A percentile compares a stretch with the other conserved stretches of the same genome.
Conservation (phyloP, 2,797 vertebrate genomes). For the Rhinoraja longicauda region DNA sequence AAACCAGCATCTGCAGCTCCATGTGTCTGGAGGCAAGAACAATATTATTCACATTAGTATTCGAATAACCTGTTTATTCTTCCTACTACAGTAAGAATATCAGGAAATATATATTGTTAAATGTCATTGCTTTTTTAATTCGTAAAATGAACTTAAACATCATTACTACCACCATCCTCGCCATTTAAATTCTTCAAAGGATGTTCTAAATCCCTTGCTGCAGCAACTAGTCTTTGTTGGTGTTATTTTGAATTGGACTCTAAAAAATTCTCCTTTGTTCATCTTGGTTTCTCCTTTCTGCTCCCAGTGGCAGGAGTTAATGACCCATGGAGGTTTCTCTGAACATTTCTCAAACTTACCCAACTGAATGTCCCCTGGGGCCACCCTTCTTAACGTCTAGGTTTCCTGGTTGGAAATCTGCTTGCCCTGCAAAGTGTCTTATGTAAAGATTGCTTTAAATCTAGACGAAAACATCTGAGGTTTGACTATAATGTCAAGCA, state of each 20-base stretch:
- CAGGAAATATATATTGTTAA: background rate
- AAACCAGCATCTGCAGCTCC: too few relatives aligned
- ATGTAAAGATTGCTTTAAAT: background rate
- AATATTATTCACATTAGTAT: background rate
- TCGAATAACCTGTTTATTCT: background rate
- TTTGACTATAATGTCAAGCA: background rate
- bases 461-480: background rate
- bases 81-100: background rate
- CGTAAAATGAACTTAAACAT: background rate
- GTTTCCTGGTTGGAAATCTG: background rate
- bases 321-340: background rate
- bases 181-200: background rate
- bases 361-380: background rate
- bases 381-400: background rate
- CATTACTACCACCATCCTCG: too few relatives aligned
- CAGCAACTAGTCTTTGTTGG: too few relatives aligned
- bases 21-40: too few relatives aligned
- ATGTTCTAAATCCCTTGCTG: background rate
- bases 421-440: background rate
- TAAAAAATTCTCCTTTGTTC: too few relatives aligned
- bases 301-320: background rate
- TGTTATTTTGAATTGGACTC: background rate
- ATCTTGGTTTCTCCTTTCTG: background rate
- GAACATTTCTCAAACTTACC: background rate
- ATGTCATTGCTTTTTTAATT: background rate